Base-by-base conservation (phyloP, 2,888 invertebrate species). In the Scrobipalpa atriplicella region DNA sequence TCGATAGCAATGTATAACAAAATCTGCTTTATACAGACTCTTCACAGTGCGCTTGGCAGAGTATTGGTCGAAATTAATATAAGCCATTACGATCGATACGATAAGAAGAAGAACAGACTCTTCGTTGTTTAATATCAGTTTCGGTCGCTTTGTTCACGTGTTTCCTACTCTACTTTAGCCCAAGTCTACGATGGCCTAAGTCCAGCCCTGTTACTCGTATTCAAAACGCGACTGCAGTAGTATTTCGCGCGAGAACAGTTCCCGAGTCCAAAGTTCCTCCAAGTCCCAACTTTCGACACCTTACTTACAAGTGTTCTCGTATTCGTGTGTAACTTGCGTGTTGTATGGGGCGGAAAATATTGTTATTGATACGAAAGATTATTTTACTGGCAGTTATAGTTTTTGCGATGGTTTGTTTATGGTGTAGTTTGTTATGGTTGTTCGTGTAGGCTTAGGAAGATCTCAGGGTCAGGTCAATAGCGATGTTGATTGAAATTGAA, bases 141-240 rank as follows among this genome's bases (percentile, higher is more conserved):
- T 29, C 5, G 29, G 29, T 29, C 29, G n/a, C n/a, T n/a, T n/a
- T n/a, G n/a, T n/a, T n/a, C n/a, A n/a, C n/a, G n/a, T n/a, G n/a
- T n/a, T n/a, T n/a, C n/a, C n/a, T n/a, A n/a, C n/a, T n/a, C n/a
- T n/a, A n/a, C 29, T 29, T 3, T 3, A 29, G 29, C 29, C 29
- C 5, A 29, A 5, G 5, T 29, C 29, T 29, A 29, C 29, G 29
- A 3, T 5, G 29, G 2, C 29, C 29, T 29, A n/a, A 47, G 47
- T 47, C 16, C 47, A 16, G n/a, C 47, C 47, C 47, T 47, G 47
- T 6, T 5, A 47, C 16, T 47, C 47, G 47, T 47, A 47, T 47
- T 47, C 47, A 47, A 47, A 47, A 47, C 47, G 47, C 47, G 47
- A 47, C 47, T 47, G 47, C 47, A 47, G 47, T 16, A 47, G 16